A percentile compares a stretch with the other conserved stretches of the same genome.
Conservation (phyloP, 35 echinoderm and acorn worm species). For the Lytechinus variegatus region DNA sequence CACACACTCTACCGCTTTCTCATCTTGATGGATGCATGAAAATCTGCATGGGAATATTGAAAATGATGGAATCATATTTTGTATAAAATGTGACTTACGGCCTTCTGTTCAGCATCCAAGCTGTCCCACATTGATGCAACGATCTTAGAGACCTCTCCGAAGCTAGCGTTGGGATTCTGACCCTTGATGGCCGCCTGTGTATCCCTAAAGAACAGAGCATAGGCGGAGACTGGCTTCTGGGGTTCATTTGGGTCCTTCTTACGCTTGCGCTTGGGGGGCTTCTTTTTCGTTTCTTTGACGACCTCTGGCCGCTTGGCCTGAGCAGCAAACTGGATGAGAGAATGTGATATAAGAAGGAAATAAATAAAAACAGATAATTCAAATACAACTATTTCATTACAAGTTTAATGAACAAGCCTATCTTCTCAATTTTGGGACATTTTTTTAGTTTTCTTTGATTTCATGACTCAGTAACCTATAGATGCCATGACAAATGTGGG, state of each 20-base stretch:
- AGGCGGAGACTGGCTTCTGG: constrained; percentile 97
- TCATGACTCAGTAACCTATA: too few species aligned
- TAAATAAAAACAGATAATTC: too few species aligned
- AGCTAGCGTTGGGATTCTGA: constrained; percentile 96
- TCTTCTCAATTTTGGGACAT: too few species aligned
- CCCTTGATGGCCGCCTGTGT: constrained; percentile 99
- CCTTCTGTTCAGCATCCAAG: constrained; percentile 87
- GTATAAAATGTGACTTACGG: constrained; percentile 59
- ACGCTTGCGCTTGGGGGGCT: constrained; percentile 91
- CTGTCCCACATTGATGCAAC: constrained; percentile 99
- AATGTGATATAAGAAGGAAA: not conserved
- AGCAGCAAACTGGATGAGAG: constrained; percentile 73
- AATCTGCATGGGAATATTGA: not conserved
- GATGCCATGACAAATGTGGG: too few species aligned
- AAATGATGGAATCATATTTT: too few species aligned
- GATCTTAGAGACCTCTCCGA: constrained; percentile 97
- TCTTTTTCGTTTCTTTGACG: constrained; percentile 97
- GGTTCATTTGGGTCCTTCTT: constrained; percentile 99
- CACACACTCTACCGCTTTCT: not conserved
- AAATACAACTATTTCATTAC: too few species aligned
- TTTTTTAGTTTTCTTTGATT: too few species aligned
- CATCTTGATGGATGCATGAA: not conserved
- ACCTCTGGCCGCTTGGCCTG: constrained; percentile 73
- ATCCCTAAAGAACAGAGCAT: constrained; percentile 97
- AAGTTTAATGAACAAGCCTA: too few species aligned